Base-by-base conservation (phyloP, 2,888 invertebrate species). In the Adelphocoris suturalis region DNA sequence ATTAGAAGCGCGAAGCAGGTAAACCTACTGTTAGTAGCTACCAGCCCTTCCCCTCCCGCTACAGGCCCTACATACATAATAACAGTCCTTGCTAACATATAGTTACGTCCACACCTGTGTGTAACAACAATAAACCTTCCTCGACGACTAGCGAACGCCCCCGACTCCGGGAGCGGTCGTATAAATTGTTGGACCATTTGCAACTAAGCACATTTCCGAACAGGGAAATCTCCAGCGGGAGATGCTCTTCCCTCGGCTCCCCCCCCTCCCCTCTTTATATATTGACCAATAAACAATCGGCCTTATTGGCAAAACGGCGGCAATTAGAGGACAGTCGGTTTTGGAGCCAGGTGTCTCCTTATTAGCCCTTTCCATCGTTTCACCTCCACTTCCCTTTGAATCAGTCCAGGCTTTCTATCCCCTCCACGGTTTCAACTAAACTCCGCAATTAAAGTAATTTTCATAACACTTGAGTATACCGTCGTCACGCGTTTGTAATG, bases 221-320 rank as follows among this genome's bases (percentile, higher is more conserved):
- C 90, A 90, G 89, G 88, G 85, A 76, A 57, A 76, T 82, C 87
- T 76, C 82, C 52, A 47, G 27, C 37, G 82, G 27, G 55, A 19
- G 57, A 75, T 86, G 52, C 88, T 88, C 55, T 13, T 28, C 80
- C n/a, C 37, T 27, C n/a, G 13, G 12, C 14, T 78, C n/a, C n/a
- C 37, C 81, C 89, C 75, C 55, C 86, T 76, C 88, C 85, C 89
- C 90, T 82, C 87, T 90, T 90, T 91, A 90, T 91, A 91, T 91
- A 91, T 91, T 89, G 89, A 61, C 90, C 89, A 90, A 91, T 91
- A 91, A 91, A 91, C 91, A 91, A 91, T 90, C 90, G 90, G 90
- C 82, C 90, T 90, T 90, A 90, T 90, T 90, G 90, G 90, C 90
- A 90, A 89, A 90, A 90, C 90, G 90, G 90, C 37, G 57, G 90